Base-by-base conservation (phyloP, 2,888 invertebrate species). In the Caenorhabditis sp. region DNA sequence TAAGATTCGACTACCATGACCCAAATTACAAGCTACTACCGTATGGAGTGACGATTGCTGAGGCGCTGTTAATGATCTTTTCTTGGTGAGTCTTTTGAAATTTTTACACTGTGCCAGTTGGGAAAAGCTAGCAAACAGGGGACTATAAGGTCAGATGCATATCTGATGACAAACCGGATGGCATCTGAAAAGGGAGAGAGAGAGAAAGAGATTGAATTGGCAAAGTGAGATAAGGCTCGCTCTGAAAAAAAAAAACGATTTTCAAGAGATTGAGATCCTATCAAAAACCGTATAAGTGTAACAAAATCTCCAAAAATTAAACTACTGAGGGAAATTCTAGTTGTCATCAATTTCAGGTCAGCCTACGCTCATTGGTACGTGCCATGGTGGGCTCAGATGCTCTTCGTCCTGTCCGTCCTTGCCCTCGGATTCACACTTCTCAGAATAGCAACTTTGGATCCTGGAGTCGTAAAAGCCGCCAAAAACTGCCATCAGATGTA, bases 381-480 rank as follows among this genome's bases (percentile, higher is more conserved):
- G 9, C 85, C 87, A 61, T 88, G 88, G 88, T 88, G 85, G 83
- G 78, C 84, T n/a, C 87, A 88, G n/a, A 51, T 88, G 35, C 32
- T 80, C 22, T 88, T 87, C 72, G 56, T 86, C 24, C 47, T 86
- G 28, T 81, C 80, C n/a, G 72, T 85, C n/a, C 37, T 72, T 1
- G 24, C 70, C 1, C 76, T 87, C 4, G 78, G 47, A 35, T 47
- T 79, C 55, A 64, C 86, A 1, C 60, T 86, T 13, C 50, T 72
- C 50, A 56, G 71, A 84, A 62, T 86, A 22, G 68, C 61, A 26
- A 71, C 79, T 11, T 40, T 85, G 51, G 79, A 86, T 60, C 86
- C 86, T 2, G 86, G 86, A 26, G 58, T 84, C 1, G 79, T 86
- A 11, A 72, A 68, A 53, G 74, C 80, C 9, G 44, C 76, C 44